Evolutionary conservation across 1,140 invertebrate genomes (phyloP).

Genomic region (Drosophila nebulosa): DNA sequence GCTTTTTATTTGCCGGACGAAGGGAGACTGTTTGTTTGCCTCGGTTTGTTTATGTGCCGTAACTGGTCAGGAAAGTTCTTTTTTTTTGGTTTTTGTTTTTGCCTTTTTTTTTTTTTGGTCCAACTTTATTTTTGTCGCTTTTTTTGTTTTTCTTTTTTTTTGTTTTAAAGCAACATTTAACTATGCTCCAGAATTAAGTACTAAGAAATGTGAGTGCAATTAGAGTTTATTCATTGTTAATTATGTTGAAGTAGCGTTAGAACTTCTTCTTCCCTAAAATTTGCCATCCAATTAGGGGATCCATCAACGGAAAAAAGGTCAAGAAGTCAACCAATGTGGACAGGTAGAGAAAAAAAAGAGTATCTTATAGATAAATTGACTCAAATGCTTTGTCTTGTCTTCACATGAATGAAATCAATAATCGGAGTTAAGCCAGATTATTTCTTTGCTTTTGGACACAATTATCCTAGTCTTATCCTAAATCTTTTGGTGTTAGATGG

Average conservation of each 20-base stretch:
- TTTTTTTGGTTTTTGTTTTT: neutral
- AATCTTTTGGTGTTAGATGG: no score
- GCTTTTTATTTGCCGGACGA: conserved; percentile 67
- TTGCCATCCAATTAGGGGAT: no score
- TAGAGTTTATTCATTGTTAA: conserved; percentile 14
- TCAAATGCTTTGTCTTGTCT: no score
- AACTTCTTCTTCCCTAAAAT: no score
- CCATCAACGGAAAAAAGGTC: no score
- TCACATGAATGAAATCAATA: no score
- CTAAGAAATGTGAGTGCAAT: conserved; percentile 5
- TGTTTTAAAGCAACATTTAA: conserved; percentile 16
- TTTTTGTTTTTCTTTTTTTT: conserved; percentile 1
- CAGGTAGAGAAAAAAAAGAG: no score
- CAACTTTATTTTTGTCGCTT: neutral
- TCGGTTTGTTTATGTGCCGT: conserved; percentile 71
- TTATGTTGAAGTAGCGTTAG: conserved; percentile 7
- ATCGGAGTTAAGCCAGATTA: no score
- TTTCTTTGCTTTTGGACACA: no score
- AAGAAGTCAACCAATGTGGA: no score
- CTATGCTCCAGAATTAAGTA: neutral
- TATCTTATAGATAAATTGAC: no score
- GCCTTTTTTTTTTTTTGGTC: neutral
- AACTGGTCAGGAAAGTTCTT: conserved; percentile 37
- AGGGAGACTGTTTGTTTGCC: conserved; percentile 38
- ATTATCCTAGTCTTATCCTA: no score